Evolutionary conservation across 2,888 invertebrate species (phyloP).

Genomic region (Scaeva pyrastri): DNA sequence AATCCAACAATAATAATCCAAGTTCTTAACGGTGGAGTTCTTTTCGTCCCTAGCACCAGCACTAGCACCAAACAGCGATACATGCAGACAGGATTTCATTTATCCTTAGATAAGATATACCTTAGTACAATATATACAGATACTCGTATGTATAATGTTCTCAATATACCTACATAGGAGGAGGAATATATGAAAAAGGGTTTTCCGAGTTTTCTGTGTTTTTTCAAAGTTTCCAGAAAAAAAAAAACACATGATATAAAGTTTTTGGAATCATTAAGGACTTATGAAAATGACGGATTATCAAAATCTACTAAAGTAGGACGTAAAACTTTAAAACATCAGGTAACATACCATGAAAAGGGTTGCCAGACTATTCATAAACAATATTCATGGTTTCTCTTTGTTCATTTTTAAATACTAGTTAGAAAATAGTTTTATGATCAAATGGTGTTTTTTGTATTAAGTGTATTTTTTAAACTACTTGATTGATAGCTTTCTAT

Average conservation of each 20-base stretch:
- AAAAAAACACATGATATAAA: background rate
- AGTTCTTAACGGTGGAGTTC: constrained; percentile 2
- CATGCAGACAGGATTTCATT: background rate
- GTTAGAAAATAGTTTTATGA: no score
- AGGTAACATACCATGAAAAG: background rate
- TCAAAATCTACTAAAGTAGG: background rate
- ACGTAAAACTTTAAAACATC: background rate
- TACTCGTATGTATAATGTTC: background rate
- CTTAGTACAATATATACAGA: no score
- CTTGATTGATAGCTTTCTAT: no score
- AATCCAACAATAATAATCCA: constrained; percentile 25
- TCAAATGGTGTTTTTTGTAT: no score
- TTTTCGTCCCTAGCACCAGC: background rate
- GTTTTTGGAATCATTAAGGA: background rate
- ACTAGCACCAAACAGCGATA: no score
- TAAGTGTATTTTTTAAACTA: no score
- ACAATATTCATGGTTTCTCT: no score
- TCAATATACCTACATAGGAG: background rate
- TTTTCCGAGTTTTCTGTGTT: background rate
- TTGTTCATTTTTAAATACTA: no score
- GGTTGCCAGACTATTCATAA: no score
- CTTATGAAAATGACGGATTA: background rate
- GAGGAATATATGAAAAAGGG: background rate
- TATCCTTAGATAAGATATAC: background rate
- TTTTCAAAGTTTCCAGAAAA: background rate